A percentile compares a stretch with the other conserved stretches of the same genome.
Conservation (phyloP, 2,113 vertebrate species). For the Neodon shergylaensis region DNA sequence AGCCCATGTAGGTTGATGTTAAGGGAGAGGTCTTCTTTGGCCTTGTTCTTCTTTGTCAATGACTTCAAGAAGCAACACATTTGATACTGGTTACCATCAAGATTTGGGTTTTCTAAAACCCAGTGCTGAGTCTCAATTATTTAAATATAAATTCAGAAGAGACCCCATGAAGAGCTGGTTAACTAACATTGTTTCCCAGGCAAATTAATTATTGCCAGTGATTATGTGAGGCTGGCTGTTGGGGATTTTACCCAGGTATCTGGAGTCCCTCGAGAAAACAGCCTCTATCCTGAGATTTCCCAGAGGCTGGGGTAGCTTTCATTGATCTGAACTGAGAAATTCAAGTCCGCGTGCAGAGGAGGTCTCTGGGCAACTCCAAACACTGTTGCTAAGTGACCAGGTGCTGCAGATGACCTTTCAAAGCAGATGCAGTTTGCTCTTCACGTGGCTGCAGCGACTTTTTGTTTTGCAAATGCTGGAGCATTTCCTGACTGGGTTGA, state of each 20-base stretch:
- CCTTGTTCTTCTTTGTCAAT: neutral
- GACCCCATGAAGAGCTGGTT: slow-evolving; percentile 18
- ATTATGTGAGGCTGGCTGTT: slow-evolving; percentile 60
- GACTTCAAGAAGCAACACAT: neutral
- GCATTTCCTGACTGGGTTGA: slow-evolving; percentile 74
- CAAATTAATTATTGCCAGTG: slow-evolving; percentile 42
- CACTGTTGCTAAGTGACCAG: slow-evolving; percentile 82
- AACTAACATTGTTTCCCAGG: slow-evolving; percentile 52
- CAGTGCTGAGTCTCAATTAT: slow-evolving; percentile 7
- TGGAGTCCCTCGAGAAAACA: slow-evolving; percentile 69
- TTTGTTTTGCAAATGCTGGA: slow-evolving; percentile 78
- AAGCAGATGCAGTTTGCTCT: slow-evolving; percentile 76
- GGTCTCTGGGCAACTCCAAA: slow-evolving; percentile 83
- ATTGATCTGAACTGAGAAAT: slow-evolving; percentile 77
- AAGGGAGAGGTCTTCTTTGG: slow-evolving; percentile 35
- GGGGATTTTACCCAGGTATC: slow-evolving; percentile 27
- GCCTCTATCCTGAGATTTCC: slow-evolving; percentile 52
- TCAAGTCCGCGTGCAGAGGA: slow-evolving; percentile 75
- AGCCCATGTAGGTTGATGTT: neutral
- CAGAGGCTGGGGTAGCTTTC: slow-evolving; percentile 68
- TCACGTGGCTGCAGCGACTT: slow-evolving; percentile 67
- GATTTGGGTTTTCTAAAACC: neutral
- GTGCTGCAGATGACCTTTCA: slow-evolving; percentile 80
- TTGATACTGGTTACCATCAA: neutral
- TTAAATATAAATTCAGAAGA: slow-evolving; percentile 54